phyloP scores from a whole-genome alignment of 2,888 invertebrate species.

The Metellina segmentata region DNA sequence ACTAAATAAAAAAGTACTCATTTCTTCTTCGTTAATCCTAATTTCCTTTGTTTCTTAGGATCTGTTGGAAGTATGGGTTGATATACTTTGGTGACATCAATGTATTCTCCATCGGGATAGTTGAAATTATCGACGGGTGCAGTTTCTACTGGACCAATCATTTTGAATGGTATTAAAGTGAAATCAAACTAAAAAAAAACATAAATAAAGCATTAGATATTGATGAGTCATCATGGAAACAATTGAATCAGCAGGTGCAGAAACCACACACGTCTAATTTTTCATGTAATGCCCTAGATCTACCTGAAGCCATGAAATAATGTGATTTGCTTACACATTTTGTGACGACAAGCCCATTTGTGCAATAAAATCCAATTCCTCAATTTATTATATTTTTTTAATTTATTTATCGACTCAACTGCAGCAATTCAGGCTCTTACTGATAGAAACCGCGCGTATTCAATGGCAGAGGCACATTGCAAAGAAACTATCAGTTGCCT shows the following conservation, averaged over 20 bases:
- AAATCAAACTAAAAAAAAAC: conserved; percentile 86
- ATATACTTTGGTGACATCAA: conserved; percentile 90
- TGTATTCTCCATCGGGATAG: conserved; percentile 94
- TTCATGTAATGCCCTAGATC: background rate
- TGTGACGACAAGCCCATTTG: no score
- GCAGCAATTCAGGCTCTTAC: no score
- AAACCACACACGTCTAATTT: no score
- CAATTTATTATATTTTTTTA: no score
- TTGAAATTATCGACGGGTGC: conserved; percentile 91
- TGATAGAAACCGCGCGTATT: no score
- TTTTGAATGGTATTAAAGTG: conserved; percentile 86
- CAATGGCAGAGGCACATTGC: no score
- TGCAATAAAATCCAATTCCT: no score
- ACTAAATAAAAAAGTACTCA: background rate
- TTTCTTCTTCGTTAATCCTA: conserved; percentile 48
- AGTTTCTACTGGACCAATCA: conserved; percentile 89
- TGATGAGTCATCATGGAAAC: conserved; percentile 8
- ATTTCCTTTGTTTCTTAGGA: conserved; percentile 49
- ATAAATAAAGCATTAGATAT: conserved; percentile 18
- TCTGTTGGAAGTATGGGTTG: conserved; percentile 65
- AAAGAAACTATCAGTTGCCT: no score
- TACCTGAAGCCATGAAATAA: background rate
- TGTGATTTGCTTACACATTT: no score
- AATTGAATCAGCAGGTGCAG: conserved; percentile 9
- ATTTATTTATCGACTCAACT: no score